Evolutionary conservation across 2,113 vertebrate genomes (phyloP).

Genomic region (Trogon melanurus): DNA sequence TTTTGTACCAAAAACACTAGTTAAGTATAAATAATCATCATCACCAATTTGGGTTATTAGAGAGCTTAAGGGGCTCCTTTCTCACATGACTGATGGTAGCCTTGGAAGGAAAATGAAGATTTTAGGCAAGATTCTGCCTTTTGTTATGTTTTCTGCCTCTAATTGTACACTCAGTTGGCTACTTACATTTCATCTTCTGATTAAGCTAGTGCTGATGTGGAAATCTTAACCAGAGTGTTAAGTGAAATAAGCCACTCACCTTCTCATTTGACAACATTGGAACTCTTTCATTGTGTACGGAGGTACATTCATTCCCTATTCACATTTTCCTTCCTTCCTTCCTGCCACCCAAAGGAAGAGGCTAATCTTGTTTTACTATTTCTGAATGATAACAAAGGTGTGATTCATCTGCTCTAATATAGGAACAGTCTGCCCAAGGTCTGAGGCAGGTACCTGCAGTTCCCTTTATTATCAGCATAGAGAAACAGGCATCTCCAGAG

Average conservation of each 20-base stretch:
- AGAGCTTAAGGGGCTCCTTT: not conserved
- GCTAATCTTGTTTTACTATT: not conserved
- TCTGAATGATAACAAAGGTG: not conserved
- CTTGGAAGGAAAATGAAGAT: not conserved
- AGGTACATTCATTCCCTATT: not conserved
- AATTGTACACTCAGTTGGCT: not conserved
- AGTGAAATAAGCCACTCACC: not conserved
- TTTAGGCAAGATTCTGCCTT: not conserved
- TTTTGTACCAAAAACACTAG: not conserved
- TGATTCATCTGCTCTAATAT: conserved; percentile 53
- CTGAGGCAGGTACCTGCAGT: conserved; percentile 7
- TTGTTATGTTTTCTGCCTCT: not conserved
- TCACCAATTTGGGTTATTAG: not conserved
- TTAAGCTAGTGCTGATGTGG: not conserved
- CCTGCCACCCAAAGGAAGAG: not conserved
- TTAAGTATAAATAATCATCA: not conserved
- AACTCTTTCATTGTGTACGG: not conserved
- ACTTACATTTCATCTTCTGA: not conserved
- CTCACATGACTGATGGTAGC: not conserved
- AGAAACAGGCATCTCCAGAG: conserved; percentile 18
- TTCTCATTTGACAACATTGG: not conserved
- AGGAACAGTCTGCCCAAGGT: conserved; percentile 46
- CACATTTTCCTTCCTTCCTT: not conserved
- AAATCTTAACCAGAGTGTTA: not conserved
- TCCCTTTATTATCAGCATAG: not conserved